These are phyloP conservation scores for Choloepus didactylus DNA, from an alignment of 2,797 vertebrate genomes.

Conservation along the genomic window DNA sequence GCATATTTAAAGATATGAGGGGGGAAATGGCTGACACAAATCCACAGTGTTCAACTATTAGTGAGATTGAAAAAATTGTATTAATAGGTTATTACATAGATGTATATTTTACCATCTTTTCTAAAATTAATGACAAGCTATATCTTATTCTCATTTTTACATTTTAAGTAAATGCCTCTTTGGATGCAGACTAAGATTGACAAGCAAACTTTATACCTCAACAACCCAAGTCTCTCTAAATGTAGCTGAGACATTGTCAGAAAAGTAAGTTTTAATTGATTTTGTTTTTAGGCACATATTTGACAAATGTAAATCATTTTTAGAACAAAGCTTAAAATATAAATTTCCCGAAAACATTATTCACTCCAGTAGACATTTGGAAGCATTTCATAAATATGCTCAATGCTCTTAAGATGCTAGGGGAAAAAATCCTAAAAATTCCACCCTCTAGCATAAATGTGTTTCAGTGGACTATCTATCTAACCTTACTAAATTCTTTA, in stretches of 20 bases:
- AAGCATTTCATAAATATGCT: constrained; percentile 16
- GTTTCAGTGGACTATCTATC: background rate
- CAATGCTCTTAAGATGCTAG: background rate
- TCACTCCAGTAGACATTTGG: constrained; percentile 56
- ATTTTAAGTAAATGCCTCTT: constrained; percentile 74
- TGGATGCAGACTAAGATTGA: constrained; percentile 68
- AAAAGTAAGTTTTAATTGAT: constrained; percentile 80
- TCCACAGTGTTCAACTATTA: background rate
- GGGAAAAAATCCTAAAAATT: background rate
- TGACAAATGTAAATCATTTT: constrained; percentile 62
- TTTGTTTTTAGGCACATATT: constrained; percentile 56
- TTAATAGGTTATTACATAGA: background rate
- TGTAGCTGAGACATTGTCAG: constrained; percentile 72
- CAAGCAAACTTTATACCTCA: constrained; percentile 69
- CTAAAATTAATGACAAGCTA: constrained; percentile 43
- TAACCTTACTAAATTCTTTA: constrained; percentile 39
- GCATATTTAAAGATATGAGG: background rate
- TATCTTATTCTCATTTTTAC: constrained; percentile 56
- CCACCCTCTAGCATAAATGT: background rate
- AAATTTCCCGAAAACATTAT: constrained; percentile 18
- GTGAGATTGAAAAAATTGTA: background rate
- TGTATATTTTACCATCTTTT: constrained; percentile 34
- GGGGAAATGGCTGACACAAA: background rate
- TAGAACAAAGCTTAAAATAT: constrained; percentile 58
- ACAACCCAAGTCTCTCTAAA: constrained; percentile 75